Conservation (phyloP, 2,888 invertebrate genomes). For the Urechis unicinctus region DNA sequence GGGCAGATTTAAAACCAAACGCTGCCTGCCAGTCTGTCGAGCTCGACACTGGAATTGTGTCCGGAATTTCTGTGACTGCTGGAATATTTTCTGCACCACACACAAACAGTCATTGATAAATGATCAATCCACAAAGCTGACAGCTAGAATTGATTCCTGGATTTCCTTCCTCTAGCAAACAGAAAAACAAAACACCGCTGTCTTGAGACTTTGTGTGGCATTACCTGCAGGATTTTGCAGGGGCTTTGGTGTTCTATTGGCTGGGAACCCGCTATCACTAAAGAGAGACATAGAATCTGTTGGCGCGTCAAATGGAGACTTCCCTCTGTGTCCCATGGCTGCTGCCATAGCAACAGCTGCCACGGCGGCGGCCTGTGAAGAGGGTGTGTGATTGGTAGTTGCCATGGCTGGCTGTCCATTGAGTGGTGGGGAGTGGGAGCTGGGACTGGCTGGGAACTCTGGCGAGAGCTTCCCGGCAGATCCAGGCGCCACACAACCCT, state of each 20-base stretch:
- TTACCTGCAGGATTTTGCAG: background rate
- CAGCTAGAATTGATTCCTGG: background rate
- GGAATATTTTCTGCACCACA: slow-evolving; percentile 9
- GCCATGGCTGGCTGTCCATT: background rate
- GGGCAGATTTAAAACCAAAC: slow-evolving; percentile 42
- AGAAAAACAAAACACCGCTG: background rate
- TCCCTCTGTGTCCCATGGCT: background rate
- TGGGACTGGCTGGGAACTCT: background rate
- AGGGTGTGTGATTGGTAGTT: background rate
- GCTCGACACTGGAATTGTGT: slow-evolving; percentile 56
- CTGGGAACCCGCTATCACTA: slow-evolving; percentile 14
- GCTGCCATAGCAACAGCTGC: slow-evolving; percentile 1
- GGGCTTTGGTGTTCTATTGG: slow-evolving; percentile 9
- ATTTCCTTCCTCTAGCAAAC: too few relatives aligned
- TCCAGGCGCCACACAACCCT: slow-evolving; percentile 3
- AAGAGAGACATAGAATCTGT: slow-evolving; percentile 17
- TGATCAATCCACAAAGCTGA: background rate
- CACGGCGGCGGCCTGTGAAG: background rate
- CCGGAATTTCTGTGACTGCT: slow-evolving; percentile 36
- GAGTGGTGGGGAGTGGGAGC: background rate
- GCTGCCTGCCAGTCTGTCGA: slow-evolving; percentile 69
- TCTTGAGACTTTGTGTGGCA: background rate
- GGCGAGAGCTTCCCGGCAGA: background rate
- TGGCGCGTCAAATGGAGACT: slow-evolving; percentile 1
- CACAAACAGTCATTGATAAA: background rate